A percentile compares a stretch with the other conserved stretches of the same genome.
Conservation (phyloP, 2,888 invertebrate genomes). For the Hemaris fuciformis region DNA sequence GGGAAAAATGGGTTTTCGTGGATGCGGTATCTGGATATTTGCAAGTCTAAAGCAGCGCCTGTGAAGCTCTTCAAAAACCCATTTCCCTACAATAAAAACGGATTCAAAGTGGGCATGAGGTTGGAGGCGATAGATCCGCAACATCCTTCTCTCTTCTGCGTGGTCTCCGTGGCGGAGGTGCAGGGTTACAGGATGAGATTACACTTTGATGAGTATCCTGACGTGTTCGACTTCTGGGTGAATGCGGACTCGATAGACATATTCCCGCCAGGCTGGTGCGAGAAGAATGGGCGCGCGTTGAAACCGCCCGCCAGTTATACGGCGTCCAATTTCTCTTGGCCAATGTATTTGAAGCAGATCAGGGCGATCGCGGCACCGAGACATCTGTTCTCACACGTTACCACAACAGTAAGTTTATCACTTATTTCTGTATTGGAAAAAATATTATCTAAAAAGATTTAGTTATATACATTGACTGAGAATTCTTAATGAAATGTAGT, state of each 20-base stretch:
- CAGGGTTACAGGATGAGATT: slow-evolving; percentile 91
- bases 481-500: too few species aligned
- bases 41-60: slow-evolving; percentile 88
- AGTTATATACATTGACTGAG: too few species aligned
- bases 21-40: slow-evolving; percentile 87
- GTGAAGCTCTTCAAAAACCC: slow-evolving; percentile 89
- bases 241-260: slow-evolving; percentile 95
- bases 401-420: slow-evolving; percentile 77
- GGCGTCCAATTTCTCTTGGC: slow-evolving; percentile 88
- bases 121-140: slow-evolving; percentile 96
- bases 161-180: slow-evolving; percentile 91
- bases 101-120: slow-evolving; percentile 92
- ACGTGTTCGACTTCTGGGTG: slow-evolving; percentile 95
- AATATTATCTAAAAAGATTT: not conserved
- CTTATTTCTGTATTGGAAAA: not conserved
- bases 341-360: slow-evolving; percentile 88
- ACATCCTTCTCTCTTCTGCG: slow-evolving; percentile 94
- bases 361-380: slow-evolving; percentile 90
- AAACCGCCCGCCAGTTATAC: slow-evolving; percentile 89
- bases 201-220: slow-evolving; percentile 95
- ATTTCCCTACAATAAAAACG: slow-evolving; percentile 88
- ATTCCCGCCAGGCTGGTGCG: slow-evolving; percentile 97
- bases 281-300: slow-evolving; percentile 88
- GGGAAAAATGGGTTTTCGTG: slow-evolving; percentile 89
- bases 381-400: slow-evolving; percentile 87